Conservation (phyloP, 2,113 vertebrate genomes). For the Terrapene triunguis region DNA sequence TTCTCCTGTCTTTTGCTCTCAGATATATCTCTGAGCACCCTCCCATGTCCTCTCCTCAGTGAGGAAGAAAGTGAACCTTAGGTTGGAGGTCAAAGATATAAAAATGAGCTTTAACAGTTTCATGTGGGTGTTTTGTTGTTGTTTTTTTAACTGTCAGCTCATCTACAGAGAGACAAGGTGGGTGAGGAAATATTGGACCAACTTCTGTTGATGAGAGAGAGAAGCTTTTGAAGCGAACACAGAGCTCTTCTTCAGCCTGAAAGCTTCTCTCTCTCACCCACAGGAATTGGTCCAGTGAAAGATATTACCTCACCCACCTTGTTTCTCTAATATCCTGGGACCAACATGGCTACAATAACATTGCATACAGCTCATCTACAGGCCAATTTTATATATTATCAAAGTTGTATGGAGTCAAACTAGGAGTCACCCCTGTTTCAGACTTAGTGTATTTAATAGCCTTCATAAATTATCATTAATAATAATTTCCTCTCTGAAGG, state of each 20-base stretch:
- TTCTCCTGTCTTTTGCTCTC: neutral
- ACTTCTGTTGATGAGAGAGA: neutral
- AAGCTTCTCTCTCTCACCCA: too few species aligned
- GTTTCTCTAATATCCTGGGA: too few species aligned
- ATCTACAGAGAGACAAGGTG: neutral
- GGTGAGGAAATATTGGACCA: neutral
- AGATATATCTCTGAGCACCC: neutral
- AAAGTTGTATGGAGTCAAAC: too few species aligned
- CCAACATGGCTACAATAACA: too few species aligned
- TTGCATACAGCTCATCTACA: neutral
- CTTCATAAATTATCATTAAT: neutral
- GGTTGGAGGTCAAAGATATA: neutral
- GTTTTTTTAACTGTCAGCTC: neutral
- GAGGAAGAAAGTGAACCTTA: neutral
- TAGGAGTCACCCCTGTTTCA: neutral
- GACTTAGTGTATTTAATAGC: too few species aligned
- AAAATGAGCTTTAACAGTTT: neutral
- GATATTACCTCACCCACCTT: too few species aligned
- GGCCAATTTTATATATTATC: neutral
- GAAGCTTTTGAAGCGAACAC: too few species aligned
- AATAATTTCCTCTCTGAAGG: neutral
- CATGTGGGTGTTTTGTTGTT: neutral
- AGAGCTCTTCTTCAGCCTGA: too few species aligned
- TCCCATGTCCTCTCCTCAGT: neutral
- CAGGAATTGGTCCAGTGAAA: too few species aligned